Conservation (phyloP, 2,797 vertebrate genomes). For the Menidia menidia region DNA sequence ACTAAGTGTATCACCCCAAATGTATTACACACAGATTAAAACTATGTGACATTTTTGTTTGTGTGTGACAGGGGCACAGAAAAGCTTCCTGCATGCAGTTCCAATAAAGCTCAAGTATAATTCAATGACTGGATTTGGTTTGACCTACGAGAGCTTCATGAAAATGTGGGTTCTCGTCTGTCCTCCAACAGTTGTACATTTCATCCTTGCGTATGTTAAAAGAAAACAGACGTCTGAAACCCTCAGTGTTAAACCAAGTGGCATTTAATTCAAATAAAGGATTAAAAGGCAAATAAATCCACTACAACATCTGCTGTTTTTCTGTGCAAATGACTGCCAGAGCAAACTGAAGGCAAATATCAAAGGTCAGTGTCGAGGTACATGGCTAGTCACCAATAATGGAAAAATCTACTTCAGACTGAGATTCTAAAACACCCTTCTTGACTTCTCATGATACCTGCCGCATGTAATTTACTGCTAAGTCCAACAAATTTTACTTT, state of each 20-base stretch:
- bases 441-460: background rate
- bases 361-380: conserved; percentile 38
- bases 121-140: background rate
- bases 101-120: background rate
- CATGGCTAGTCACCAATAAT: conserved; percentile 19
- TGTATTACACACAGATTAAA: too few species aligned
- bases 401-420: conserved; percentile 2
- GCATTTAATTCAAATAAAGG: conserved; percentile 68
- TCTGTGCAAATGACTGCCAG: conserved; percentile 61
- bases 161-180: conserved; percentile 1
- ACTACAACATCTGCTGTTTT: conserved; percentile 39
- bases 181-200: background rate
- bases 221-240: conserved; percentile 11
- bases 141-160: background rate
- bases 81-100: background rate
- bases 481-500: background rate
- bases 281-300: conserved; percentile 55
- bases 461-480: background rate
- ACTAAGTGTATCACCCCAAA: background rate
- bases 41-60: too few species aligned
- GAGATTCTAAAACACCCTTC: conserved; percentile 2
- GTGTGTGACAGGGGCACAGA: too few species aligned
- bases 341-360: conserved; percentile 39
- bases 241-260: conserved; percentile 37
- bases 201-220: background rate